Base-by-base conservation (phyloP, 2,797 vertebrate genomes). In the Anas acuta region DNA sequence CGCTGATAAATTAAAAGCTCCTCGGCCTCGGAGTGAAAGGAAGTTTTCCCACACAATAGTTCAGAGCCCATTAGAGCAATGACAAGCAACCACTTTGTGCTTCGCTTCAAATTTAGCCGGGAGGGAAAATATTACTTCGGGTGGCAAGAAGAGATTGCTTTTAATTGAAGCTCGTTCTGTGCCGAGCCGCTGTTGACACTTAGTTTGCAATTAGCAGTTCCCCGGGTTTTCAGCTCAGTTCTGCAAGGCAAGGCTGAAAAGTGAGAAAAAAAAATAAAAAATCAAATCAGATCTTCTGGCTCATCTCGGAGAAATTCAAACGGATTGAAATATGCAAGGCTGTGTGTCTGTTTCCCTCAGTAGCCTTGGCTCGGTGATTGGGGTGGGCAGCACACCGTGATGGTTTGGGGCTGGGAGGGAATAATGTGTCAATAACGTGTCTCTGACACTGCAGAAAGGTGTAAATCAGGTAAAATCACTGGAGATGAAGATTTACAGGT, bases 71-170 rank as follows among this genome's bases (percentile, higher is more conserved):
- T 94, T 96, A 93, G 82, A 73, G 89, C 87, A 89, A 43, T 87
- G 92, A 95, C 86, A 92, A 90, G 91, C 91, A 93, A 72, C 86
- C 54, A 84, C 92, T 89, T 95, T 90, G 89, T 92, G 82, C 76
- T 94, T 94, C 91, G 45, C 89, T 97, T 95, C 73, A 95, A 84
- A 95, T 96, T 93, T 93, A 89, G 95, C 95, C 65, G 61, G 85
- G 91, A 94, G 92, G 85, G 87, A 90, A 96, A 95, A 95, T 69
- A 84, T 77, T 92, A 69, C 83, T 93, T 89, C 0, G 12, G 66
- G 67, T 85, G 62, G 87, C 66, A 94, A 83, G 74, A 85, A 73
- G 73, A 95, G 82, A 95, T 89, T 90, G 93, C 84, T 93, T 91
- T 87, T 90, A 93, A 93, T 93, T 92, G 89, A 73, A 93, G 85